phyloP scores from a whole-genome alignment of 2,797 vertebrate species.

The Oryzias dopingdopingensis region DNA sequence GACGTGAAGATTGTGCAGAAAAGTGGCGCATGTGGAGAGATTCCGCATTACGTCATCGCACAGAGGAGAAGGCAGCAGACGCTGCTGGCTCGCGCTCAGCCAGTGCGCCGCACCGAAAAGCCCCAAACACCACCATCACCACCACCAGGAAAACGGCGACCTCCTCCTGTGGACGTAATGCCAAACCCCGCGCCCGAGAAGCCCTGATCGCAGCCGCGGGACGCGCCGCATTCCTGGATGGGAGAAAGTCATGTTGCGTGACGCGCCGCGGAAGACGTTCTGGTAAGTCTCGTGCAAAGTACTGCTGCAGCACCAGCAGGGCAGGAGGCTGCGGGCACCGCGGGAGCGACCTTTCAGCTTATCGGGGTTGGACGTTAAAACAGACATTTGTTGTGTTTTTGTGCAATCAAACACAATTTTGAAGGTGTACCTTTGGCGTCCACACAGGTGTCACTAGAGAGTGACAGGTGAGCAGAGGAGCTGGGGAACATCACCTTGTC shows the following conservation, averaged over 20 bases:
- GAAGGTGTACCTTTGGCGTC: too few species aligned
- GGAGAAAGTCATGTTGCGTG: conserved; percentile 54
- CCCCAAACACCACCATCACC: conserved; percentile 58
- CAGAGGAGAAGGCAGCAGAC: conserved; percentile 54
- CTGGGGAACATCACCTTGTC: too few species aligned
- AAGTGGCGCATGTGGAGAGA: conserved; percentile 73
- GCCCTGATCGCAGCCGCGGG: conserved; percentile 43
- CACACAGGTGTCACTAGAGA: too few species aligned
- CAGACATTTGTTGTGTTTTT: neutral
- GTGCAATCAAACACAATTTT: too few species aligned
- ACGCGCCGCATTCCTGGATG: conserved; percentile 46
- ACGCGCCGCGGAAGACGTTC: conserved; percentile 73
- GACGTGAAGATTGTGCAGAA: conserved; percentile 42
- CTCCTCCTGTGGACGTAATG: conserved; percentile 56
- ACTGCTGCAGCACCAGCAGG: conserved; percentile 44
- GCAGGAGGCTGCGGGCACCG: conserved; percentile 15
- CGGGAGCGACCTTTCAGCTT: conserved; percentile 72
- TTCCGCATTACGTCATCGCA: conserved; percentile 82
- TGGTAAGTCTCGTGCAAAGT: conserved; percentile 79
- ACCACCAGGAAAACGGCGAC: conserved; percentile 31
- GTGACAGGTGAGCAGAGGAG: conserved; percentile 62
- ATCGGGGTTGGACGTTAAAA: conserved; percentile 41
- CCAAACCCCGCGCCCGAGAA: conserved; percentile 51
- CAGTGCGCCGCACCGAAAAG: conserved; percentile 61
- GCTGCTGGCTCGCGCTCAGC: conserved; percentile 58